A percentile compares a stretch with the other conserved stretches of the same genome.
These are phyloP conservation scores for Pseudoatta argentina DNA, from an alignment of 1,140 invertebrate genomes.

Conservation along the genomic window DNA sequence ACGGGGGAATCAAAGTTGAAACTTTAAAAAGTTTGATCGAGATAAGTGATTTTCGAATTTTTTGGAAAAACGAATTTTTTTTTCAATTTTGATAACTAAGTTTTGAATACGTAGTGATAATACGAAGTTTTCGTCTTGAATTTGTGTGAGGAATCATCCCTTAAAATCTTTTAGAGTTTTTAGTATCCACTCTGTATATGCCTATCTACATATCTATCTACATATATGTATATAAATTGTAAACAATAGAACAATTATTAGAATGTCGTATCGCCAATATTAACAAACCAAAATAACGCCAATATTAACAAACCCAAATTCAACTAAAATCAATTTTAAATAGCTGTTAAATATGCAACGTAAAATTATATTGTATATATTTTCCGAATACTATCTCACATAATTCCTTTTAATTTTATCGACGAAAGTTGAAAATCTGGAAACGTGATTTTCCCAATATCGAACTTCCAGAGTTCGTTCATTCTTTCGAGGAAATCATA, in stretches of 20 bases:
- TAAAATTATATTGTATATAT: background rate
- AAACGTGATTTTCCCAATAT: conserved; percentile 19
- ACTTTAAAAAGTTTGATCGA: no score
- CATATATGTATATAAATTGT: no score
- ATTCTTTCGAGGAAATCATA: background rate
- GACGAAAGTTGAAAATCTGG: background rate
- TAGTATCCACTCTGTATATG: no score
- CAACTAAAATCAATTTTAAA: conserved; percentile 15
- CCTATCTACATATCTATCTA: no score
- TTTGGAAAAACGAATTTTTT: no score
- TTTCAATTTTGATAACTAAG: no score
- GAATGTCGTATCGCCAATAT: background rate
- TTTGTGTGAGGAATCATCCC: no score
- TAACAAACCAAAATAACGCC: background rate
- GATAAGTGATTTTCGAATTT: no score
- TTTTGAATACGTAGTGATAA: no score
- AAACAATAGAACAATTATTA: background rate
- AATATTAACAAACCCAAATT: conserved; percentile 9
- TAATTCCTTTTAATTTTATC: background rate
- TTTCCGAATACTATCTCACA: background rate
- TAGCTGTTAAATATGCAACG: background rate
- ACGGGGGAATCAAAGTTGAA: no score
- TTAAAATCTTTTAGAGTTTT: no score
- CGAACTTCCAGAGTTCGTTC: background rate
- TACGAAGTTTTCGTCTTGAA: no score